phyloP scores from a whole-genome alignment of 2,888 invertebrate genomes.

The Ypsolopha sequella region DNA sequence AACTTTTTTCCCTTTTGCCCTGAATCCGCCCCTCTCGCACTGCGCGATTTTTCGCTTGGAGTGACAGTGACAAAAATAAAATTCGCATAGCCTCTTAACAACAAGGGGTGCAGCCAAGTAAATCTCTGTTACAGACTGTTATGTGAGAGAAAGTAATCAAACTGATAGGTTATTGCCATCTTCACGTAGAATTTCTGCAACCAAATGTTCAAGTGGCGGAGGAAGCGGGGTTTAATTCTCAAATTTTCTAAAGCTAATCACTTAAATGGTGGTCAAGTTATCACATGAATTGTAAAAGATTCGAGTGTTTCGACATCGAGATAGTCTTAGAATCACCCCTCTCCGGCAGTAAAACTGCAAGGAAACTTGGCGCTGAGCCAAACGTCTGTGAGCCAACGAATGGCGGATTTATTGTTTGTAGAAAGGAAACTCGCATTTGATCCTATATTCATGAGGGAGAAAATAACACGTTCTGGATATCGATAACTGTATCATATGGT shows the following conservation, averaged over 20 bases:
- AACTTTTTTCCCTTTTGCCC: no score
- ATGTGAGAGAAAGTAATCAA: conserved; percentile 29
- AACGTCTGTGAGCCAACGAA: conserved; percentile 19
- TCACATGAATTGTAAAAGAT: no score
- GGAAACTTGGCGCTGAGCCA: conserved; percentile 54
- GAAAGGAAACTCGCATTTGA: conserved; percentile 39
- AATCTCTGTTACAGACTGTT: no score
- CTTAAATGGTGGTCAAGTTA: no score
- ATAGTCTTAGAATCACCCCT: conserved; percentile 4
- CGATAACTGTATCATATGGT: background rate
- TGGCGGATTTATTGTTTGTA: conserved; percentile 38
- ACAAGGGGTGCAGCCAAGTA: no score
- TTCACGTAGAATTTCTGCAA: conserved; percentile 42
- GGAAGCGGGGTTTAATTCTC: no score
- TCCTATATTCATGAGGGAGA: conserved; percentile 36
- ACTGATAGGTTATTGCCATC: conserved; percentile 54
- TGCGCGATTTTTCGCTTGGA: no score
- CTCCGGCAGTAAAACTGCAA: conserved; percentile 41
- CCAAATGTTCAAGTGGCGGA: conserved; percentile 20
- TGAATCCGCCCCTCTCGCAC: no score
- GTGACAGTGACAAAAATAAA: no score
- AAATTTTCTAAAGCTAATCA: no score
- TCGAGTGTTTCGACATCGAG: no score
- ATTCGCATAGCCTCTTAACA: no score
- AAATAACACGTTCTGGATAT: background rate